Evolutionary conservation across 1,140 invertebrate genomes (phyloP), one percentile per base, ranked within the genome.

Genomic region (Penaeus vannamei): DNA sequence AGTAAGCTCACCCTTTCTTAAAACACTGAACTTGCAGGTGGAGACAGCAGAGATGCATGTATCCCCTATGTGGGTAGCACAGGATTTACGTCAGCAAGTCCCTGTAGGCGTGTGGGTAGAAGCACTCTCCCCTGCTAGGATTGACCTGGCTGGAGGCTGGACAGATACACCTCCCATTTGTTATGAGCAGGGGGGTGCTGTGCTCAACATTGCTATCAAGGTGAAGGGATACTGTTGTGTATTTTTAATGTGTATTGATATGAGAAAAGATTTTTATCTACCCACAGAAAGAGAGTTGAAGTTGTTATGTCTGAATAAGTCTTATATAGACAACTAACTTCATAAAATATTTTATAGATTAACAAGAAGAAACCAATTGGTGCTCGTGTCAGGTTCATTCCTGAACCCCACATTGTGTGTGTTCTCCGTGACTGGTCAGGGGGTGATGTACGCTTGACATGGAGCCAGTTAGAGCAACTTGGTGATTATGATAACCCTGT

Each of bases 101-200:
- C 42, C 84, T 20, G 90, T 93, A 42, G 92, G 92, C 42, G 92
- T 92, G 81, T 94, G 93, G 93, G 92, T 94, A 8, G 92, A 92
- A 72, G 94, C 92, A n/a, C 92, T 93, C 69, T 94, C 94, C 91
- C 94, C 94, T 46, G 94, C 94, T 19, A 92, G 94, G 84, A 92
- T 94, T 64, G 94, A 95, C 92, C 91, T 95, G 12, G 92, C 93
- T 23, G 94, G 94, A 4, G 94, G 94, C 0, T 95, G 94, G 94
- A 94, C 93, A 29, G 94, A 95, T 91, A 95, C 94, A 4, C 94
- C 94, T 22, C 94, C 94, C 2, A 94, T 95, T 62, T 94, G 94
- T 26, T 95, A 94, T 91, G 94, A 95, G 92, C 92, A 93, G 86
- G 94, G 94, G 12, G 94, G 94, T 14, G 93, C 93, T 83, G 94